These are phyloP conservation scores for Alaudala cheleensis DNA, from an alignment of 2,113 vertebrate genomes.

Conservation along the genomic window DNA sequence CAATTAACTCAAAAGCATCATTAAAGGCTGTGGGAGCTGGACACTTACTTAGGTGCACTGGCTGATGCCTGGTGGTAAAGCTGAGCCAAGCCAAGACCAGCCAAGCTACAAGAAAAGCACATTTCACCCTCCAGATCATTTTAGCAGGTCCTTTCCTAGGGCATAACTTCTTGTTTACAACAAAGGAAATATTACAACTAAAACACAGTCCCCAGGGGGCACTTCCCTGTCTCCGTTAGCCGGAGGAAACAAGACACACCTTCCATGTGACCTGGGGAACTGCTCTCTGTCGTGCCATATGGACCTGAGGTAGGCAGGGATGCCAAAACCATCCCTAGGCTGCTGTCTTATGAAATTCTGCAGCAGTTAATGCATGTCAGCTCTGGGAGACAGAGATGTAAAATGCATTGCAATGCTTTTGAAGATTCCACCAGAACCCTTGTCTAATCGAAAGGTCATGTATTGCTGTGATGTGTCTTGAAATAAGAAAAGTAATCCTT, in stretches of 20 bases:
- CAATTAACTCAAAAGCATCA: neutral
- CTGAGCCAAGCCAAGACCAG: neutral
- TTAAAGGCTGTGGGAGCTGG: neutral
- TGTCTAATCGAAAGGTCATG: neutral
- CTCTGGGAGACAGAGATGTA: neutral
- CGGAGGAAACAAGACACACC: neutral
- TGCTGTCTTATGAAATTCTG: neutral
- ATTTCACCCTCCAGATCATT: neutral
- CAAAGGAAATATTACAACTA: constrained; percentile 30
- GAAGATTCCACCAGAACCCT: neutral
- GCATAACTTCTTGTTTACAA: constrained; percentile 47
- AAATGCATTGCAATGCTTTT: neutral
- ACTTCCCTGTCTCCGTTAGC: neutral
- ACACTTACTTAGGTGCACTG: neutral
- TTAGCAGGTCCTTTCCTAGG: constrained; percentile 1
- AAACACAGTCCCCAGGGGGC: neutral
- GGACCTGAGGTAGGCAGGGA: neutral
- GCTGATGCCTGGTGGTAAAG: neutral
- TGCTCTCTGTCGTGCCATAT: neutral
- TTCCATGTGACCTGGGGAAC: constrained; percentile 3
- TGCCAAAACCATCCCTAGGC: neutral
- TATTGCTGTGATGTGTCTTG: neutral
- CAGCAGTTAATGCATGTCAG: neutral
- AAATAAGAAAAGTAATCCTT: neutral
- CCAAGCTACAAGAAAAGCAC: neutral